Conservation (phyloP, 2,888 invertebrate species). For the Crepidodera aurea region DNA sequence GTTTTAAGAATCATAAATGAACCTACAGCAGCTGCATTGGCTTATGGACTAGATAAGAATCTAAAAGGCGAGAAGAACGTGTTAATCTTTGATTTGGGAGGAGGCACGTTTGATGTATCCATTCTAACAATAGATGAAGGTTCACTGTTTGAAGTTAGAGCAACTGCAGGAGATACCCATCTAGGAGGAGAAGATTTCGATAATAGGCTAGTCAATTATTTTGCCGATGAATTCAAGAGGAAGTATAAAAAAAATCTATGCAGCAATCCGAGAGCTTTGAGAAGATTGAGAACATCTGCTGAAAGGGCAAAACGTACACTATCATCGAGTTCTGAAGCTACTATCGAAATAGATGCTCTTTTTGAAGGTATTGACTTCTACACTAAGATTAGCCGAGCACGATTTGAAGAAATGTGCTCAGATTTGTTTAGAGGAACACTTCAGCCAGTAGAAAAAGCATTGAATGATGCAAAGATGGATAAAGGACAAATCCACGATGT, state of each 20-base stretch:
- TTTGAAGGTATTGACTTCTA: slow-evolving; percentile 78
- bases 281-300: slow-evolving; percentile 77
- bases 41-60: slow-evolving; percentile 50
- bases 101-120: slow-evolving; percentile 82
- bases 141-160: slow-evolving; percentile 84
- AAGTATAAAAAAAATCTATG: slow-evolving; percentile 76
- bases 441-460: slow-evolving; percentile 76
- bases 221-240: slow-evolving; percentile 74
- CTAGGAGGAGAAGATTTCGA: slow-evolving; percentile 78
- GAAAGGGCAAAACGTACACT: slow-evolving; percentile 83
- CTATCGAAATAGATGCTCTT: slow-evolving; percentile 78
- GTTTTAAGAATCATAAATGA: slow-evolving; percentile 85
- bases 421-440: slow-evolving; percentile 74
- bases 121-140: slow-evolving; percentile 82
- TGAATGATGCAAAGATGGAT: slow-evolving; percentile 79
- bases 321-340: slow-evolving; percentile 79
- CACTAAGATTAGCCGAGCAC: slow-evolving; percentile 75
- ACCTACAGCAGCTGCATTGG: slow-evolving; percentile 61
- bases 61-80: slow-evolving; percentile 57
- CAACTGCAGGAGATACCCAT: slow-evolving; percentile 87
- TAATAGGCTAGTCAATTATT: slow-evolving; percentile 66
- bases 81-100: slow-evolving; percentile 73
- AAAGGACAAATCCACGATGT: slow-evolving; percentile 80
- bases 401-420: slow-evolving; percentile 79
- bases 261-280: slow-evolving; percentile 68